Percentiles rank a stretch among this genome's conserved stretches.
These are phyloP conservation scores for Galemys pyrenaicus DNA, from an alignment of 2,113 vertebrate genomes.

Conservation along the genomic window DNA sequence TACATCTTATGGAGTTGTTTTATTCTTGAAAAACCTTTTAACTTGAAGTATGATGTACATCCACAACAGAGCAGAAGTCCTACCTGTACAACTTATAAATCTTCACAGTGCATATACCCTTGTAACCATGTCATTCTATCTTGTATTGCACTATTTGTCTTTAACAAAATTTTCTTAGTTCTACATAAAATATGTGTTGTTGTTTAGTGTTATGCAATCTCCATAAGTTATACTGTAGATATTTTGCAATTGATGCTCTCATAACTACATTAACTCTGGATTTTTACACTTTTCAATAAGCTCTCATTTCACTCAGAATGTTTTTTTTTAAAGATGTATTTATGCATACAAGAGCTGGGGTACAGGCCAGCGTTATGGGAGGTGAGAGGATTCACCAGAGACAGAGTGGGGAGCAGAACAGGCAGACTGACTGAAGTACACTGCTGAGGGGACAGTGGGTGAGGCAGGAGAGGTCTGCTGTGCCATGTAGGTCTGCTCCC, in stretches of 20 bases:
- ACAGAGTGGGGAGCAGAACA: too few relatives aligned
- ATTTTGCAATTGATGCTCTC: constrained; percentile 3
- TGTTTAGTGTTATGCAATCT: background rate
- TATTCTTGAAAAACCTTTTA: constrained; percentile 28
- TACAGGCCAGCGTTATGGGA: too few relatives aligned
- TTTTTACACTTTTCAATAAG: constrained; percentile 47
- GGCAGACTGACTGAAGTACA: too few relatives aligned
- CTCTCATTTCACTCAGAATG: constrained; percentile 26
- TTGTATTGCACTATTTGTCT: background rate
- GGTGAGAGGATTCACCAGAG: too few relatives aligned
- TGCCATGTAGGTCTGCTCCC: too few relatives aligned
- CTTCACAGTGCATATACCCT: background rate
- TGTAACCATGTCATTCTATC: background rate
- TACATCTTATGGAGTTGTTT: background rate
- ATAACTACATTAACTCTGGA: background rate
- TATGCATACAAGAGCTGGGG: too few relatives aligned
- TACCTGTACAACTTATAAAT: background rate
- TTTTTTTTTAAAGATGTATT: too few relatives aligned
- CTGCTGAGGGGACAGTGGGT: too few relatives aligned
- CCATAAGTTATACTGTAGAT: background rate
- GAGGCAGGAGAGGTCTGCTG: too few relatives aligned
- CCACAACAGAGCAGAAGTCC: background rate
- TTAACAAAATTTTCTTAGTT: constrained; percentile 26
- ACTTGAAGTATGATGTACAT: background rate
- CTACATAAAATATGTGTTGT: background rate